phyloP scores from a whole-genome alignment of 92 coral and sea anemone genomes.

The Epizoanthus ramosus region DNA sequence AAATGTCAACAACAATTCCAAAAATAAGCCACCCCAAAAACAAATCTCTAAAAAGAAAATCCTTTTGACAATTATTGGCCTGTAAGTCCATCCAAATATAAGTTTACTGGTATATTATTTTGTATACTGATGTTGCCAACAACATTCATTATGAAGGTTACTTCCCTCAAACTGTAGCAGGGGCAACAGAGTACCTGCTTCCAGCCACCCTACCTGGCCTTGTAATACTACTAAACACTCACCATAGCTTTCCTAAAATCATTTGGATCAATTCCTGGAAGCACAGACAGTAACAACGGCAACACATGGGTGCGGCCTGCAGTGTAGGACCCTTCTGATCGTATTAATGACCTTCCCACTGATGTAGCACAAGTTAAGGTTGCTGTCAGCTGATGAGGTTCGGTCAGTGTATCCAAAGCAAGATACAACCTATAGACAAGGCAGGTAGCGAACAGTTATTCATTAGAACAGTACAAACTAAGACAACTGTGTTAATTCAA shows the following conservation, averaged over 20 bases:
- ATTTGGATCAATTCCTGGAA: conserved; percentile 99
- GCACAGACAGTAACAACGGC: conserved; percentile 84
- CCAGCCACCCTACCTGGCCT: no score
- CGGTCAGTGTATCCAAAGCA: conserved; percentile 91
- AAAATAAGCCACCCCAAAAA: no score
- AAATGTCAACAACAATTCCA: no score
- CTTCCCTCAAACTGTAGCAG: no score
- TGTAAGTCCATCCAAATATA: no score
- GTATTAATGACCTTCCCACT: conserved; percentile 92
- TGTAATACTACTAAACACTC: conserved; percentile 21
- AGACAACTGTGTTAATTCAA: no score
- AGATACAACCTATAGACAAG: conserved; percentile 70
- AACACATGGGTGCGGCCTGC: conserved; percentile 91
- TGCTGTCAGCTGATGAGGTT: conserved; percentile 98
- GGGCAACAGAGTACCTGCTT: no score
- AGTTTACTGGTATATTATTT: no score
- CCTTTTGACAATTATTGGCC: no score
- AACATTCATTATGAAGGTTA: no score
- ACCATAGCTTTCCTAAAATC: conserved; percentile 98
- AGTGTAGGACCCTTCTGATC: conserved; percentile 80
- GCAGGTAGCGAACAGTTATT: conserved; percentile 1
- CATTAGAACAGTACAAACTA: not conserved
- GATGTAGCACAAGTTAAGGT: conserved; percentile 92
- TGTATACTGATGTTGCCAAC: no score
- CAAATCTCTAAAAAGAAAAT: no score